Conservation (phyloP, 2,888 invertebrate species). For the Scaptomyza reducta region DNA sequence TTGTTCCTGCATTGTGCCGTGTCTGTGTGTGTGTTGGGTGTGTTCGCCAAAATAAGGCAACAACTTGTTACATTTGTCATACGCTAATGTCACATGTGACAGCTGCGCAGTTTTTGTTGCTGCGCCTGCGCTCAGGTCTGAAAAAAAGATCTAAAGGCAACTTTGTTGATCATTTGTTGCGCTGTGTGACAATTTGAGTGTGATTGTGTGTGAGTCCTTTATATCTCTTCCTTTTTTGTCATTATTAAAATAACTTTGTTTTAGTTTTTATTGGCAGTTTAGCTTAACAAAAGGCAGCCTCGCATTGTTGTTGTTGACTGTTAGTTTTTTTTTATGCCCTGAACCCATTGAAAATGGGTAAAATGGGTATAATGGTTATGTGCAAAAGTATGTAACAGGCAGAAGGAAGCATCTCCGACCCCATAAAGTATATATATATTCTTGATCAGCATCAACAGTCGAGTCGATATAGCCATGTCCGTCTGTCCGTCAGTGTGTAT, state of each 20-base stretch:
- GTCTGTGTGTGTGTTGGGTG: constrained; percentile 26
- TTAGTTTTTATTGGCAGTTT: constrained; percentile 80
- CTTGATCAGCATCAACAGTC: no score
- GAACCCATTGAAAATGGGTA: no score
- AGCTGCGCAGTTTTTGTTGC: constrained; percentile 62
- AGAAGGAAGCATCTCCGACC: no score
- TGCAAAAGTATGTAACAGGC: no score
- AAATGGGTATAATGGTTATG: no score
- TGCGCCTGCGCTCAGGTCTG: constrained; percentile 47
- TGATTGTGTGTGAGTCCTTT: constrained; percentile 10
- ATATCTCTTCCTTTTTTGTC: constrained; percentile 11
- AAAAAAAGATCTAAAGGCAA: constrained; percentile 40
- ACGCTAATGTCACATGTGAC: constrained; percentile 80
- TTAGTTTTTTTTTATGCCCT: constrained; percentile 43
- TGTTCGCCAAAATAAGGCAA: constrained; percentile 58
- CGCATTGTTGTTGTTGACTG: constrained; percentile 56
- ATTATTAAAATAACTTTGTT: constrained; percentile 75
- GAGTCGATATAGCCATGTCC: no score
- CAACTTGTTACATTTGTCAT: constrained; percentile 82
- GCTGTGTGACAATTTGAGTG: constrained; percentile 75
- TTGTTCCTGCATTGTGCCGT: constrained; percentile 23
- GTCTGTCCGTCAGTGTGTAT: no score
- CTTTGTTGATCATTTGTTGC: constrained; percentile 75
- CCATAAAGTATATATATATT: no score
- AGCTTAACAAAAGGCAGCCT: constrained; percentile 62